phyloP scores from a whole-genome alignment of 92 coral and sea anemone species.

The Galaxea fascicularis region DNA sequence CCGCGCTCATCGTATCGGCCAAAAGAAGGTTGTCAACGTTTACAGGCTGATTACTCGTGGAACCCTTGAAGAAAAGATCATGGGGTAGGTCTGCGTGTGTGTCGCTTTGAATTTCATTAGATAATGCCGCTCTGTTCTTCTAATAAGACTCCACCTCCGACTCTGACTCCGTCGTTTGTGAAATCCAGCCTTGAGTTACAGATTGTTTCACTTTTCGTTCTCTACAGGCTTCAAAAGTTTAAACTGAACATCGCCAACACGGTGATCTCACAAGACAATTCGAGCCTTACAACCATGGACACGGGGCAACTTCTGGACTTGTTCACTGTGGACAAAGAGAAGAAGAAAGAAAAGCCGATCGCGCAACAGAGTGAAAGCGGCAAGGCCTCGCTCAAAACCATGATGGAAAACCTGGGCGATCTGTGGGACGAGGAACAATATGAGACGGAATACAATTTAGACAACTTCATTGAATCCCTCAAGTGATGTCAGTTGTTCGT shows the following conservation, averaged over 20 bases:
- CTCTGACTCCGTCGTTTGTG: too few species aligned
- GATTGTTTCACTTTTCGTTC: background rate
- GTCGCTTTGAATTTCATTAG: too few species aligned
- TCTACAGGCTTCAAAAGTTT: slow-evolving; percentile 90
- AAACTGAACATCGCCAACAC: slow-evolving; percentile 97
- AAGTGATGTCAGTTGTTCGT: slow-evolving; percentile 45
- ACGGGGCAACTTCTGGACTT: slow-evolving; percentile 95
- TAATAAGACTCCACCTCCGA: too few species aligned
- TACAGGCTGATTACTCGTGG: slow-evolving; percentile 95
- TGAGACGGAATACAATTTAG: slow-evolving; percentile 93
- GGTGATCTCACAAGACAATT: slow-evolving; percentile 97
- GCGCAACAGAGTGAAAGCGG: slow-evolving; percentile 48
- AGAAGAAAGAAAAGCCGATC: slow-evolving; percentile 54
- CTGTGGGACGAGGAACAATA: slow-evolving; percentile 95
- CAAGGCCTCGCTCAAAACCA: slow-evolving; percentile 69
- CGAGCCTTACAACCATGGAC: slow-evolving; percentile 95
- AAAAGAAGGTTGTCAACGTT: slow-evolving; percentile 96
- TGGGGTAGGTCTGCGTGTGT: slow-evolving; percentile 85
- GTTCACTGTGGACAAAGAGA: slow-evolving; percentile 84
- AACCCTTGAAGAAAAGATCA: slow-evolving; percentile 97
- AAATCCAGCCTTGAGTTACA: background rate
- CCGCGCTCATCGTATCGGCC: slow-evolving; percentile 98
- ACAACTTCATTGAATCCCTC: slow-evolving; percentile 86
- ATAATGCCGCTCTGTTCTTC: too few species aligned
- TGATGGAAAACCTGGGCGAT: slow-evolving; percentile 88